Conservation (phyloP, 2,797 vertebrate genomes). For the Phylloscopus collybita region DNA sequence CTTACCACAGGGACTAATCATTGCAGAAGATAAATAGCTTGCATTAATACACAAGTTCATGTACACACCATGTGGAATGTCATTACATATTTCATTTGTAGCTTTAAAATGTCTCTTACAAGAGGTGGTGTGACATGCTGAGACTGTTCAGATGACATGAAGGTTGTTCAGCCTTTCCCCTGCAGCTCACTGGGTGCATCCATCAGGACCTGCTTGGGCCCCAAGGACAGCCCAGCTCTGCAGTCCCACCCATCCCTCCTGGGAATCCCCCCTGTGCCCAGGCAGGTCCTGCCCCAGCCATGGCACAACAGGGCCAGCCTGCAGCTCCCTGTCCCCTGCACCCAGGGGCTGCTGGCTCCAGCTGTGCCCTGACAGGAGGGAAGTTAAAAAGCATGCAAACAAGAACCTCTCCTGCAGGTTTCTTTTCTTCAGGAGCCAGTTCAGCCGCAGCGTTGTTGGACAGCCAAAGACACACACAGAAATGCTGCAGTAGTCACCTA, state of each 20-base stretch:
- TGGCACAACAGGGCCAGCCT: rapidly evolving
- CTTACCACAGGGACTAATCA: background rate
- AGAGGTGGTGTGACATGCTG: background rate
- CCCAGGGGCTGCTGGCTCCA: background rate
- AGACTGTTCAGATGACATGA: background rate
- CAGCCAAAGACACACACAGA: background rate
- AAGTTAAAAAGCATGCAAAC: background rate
- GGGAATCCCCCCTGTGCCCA: background rate
- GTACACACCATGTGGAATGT: background rate
- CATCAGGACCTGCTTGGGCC: background rate
- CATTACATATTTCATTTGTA: background rate
- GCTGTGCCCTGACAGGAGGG: background rate
- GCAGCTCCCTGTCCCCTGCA: background rate
- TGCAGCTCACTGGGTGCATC: background rate
- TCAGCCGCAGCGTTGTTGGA: background rate
- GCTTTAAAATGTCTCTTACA: background rate
- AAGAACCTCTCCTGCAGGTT: background rate
- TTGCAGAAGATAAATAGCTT: background rate
- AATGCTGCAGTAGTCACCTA: background rate
- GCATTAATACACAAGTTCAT: background rate
- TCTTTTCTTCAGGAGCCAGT: background rate
- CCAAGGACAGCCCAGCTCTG: too few relatives aligned
- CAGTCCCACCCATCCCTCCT: rapidly evolving
- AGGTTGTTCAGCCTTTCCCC: background rate
- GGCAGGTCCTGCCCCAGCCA: rapidly evolving